These are phyloP conservation scores for Parnassius apollo DNA, from an alignment of 2,888 invertebrate species.

Conservation along the genomic window DNA sequence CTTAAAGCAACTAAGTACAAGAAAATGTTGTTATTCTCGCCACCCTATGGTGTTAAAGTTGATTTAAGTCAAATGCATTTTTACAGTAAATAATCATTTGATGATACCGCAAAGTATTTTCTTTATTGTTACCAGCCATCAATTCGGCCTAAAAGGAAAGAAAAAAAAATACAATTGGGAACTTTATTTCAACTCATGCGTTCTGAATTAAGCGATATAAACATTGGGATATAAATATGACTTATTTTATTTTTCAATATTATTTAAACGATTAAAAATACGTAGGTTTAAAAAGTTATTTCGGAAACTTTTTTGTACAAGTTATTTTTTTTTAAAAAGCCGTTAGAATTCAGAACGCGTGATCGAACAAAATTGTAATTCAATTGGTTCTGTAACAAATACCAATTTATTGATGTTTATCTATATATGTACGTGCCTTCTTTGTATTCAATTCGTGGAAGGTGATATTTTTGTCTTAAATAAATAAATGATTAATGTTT, in stretches of 20 bases:
- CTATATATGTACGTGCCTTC: conserved; percentile 63
- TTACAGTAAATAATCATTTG: not conserved
- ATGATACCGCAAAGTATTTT: conserved; percentile 5
- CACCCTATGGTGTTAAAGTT: not conserved
- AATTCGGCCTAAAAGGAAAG: not conserved
- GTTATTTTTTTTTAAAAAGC: no score
- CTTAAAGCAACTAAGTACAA: conserved; percentile 2
- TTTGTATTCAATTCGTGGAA: conserved; percentile 48
- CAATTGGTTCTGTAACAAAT: conserved; percentile 24
- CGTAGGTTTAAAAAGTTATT: no score
- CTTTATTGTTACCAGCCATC: conserved; percentile 19
- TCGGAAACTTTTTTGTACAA: no score
- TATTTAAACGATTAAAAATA: no score
- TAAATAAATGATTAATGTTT: conserved; percentile 75
- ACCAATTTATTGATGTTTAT: conserved; percentile 29
- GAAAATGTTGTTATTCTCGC: not conserved
- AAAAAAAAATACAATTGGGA: not conserved
- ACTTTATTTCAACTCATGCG: not conserved
- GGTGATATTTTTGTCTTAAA: conserved; percentile 70
- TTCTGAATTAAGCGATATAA: not conserved
- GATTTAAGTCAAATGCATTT: conserved; percentile 2
- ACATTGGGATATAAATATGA: no score
- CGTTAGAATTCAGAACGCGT: not conserved
- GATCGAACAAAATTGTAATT: conserved; percentile 18
- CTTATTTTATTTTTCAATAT: no score